phyloP scores from a whole-genome alignment of 2,797 vertebrate species.

The Smutsia temminckii region DNA sequence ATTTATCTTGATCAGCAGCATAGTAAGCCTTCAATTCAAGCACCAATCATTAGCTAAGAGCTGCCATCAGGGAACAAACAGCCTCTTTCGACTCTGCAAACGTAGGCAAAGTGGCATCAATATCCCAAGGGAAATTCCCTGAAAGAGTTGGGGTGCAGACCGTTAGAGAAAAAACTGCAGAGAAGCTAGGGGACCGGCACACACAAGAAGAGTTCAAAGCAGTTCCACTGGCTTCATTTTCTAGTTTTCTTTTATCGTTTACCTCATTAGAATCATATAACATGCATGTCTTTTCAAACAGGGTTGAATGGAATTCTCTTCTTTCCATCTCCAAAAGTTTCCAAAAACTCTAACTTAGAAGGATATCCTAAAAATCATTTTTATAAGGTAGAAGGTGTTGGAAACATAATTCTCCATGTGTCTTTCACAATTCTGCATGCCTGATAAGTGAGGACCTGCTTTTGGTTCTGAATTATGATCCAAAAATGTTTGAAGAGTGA shows the following conservation, averaged over 20 bases:
- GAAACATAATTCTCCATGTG: not conserved
- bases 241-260: not conserved
- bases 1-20: not conserved
- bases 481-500: not conserved
- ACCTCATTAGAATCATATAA: not conserved
- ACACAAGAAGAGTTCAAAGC: not conserved
- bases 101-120: not conserved
- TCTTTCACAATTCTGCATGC: not conserved
- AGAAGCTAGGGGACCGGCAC: not conserved
- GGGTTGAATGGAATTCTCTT: not conserved
- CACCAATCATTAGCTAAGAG: not conserved
- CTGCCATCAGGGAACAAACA: not conserved
- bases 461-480: conserved; percentile 3
- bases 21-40: not conserved
- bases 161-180: not conserved
- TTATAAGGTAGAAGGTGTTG: not conserved
- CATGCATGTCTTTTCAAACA: not conserved
- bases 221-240: not conserved
- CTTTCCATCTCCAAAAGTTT: not conserved
- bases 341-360: not conserved
- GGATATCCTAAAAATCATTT: not conserved
- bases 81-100: not conserved
- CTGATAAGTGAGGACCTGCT: not conserved
- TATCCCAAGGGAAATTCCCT: not conserved
- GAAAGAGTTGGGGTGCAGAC: not conserved